Evolutionary conservation across 2,797 vertebrate genomes (phyloP), one percentile per base, ranked within the genome.

Genomic region (Nannoperca obscura): DNA sequence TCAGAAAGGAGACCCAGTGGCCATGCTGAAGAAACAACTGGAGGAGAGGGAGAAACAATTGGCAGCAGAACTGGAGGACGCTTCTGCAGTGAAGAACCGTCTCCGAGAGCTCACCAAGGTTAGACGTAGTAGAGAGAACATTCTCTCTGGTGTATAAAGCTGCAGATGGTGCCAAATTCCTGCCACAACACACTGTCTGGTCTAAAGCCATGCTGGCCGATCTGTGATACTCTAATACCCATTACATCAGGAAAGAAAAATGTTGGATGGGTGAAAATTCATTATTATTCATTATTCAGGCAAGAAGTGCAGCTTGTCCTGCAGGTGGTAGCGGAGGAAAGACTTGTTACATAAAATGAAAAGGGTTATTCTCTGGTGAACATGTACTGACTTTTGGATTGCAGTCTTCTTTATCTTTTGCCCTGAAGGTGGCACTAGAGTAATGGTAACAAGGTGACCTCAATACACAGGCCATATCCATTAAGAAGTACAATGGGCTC

Each of bases 31-130:
- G 87, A 97, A 97, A 59, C 98, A 98, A 73, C 92, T 99, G 90
- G 98, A 99, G 54, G 98, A 99, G 78, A 96, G 93, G 79, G 97
- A 99, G 80, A 98, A 96, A 85, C 96, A 97, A 83, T 95, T 99
- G 76, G 75, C 93, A 0, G 74, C 96, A 0, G 97, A 98, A 80
- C 97, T 98, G 83, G 97, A 98, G 78, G 97, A 97, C 0, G 83
- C 92, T 0, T 87, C 95, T 2, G 94, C 93, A 2, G 96, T 95
- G 72, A 98, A 94, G 91, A 97, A 95, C 89, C 97, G 96, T 57
- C 93, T 97, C 52, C 92, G 96, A 81, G 98, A 99, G 53, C 93
- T 99, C 67, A 95, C 92, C 69, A 98, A 98, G 97, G 98, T 98
- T 82, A 73, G 88, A 8, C 1, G 7, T 9, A 20, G 44, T 52